phyloP scores from a whole-genome alignment of 2,888 invertebrate genomes.

The Andrena hattorfiana region DNA sequence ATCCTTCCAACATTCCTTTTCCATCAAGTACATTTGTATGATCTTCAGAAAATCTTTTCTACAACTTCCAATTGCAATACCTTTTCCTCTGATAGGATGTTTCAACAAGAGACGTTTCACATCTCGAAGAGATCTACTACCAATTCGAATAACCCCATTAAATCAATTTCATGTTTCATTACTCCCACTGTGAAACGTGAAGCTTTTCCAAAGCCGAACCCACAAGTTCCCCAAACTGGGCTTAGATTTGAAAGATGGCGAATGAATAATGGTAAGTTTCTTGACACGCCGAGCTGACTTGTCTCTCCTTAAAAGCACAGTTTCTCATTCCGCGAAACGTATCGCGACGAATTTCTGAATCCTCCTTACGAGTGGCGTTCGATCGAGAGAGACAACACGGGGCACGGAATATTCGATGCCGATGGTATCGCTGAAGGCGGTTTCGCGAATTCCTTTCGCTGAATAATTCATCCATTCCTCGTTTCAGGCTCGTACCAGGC shows the following conservation, averaged over 20 bases:
- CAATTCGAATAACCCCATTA: too few relatives aligned
- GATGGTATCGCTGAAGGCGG: slow-evolving; percentile 11
- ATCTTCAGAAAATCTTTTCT: neutral
- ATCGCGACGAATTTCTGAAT: neutral
- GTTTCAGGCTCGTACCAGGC: neutral
- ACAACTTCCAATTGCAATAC: neutral
- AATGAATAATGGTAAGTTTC: neutral
- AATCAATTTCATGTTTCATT: too few relatives aligned
- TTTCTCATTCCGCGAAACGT: neutral
- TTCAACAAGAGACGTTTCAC: neutral
- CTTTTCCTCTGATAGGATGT: neutral
- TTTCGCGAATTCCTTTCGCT: slow-evolving; percentile 40
- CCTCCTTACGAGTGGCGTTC: slow-evolving; percentile 1
- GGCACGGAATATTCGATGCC: slow-evolving; percentile 28
- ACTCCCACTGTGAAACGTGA: too few relatives aligned
- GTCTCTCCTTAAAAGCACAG: slow-evolving; percentile 18
- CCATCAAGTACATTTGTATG: neutral
- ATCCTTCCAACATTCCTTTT: neutral
- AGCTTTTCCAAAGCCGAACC: too few relatives aligned
- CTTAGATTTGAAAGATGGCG: too few relatives aligned
- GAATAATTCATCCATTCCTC: slow-evolving; percentile 52
- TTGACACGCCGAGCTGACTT: neutral
- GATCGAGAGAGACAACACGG: neutral
- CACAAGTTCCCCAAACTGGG: too few relatives aligned
- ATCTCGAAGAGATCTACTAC: neutral